These are phyloP conservation scores for Melanchra persicariae DNA, from an alignment of 2,888 invertebrate species.

Conservation along the genomic window DNA sequence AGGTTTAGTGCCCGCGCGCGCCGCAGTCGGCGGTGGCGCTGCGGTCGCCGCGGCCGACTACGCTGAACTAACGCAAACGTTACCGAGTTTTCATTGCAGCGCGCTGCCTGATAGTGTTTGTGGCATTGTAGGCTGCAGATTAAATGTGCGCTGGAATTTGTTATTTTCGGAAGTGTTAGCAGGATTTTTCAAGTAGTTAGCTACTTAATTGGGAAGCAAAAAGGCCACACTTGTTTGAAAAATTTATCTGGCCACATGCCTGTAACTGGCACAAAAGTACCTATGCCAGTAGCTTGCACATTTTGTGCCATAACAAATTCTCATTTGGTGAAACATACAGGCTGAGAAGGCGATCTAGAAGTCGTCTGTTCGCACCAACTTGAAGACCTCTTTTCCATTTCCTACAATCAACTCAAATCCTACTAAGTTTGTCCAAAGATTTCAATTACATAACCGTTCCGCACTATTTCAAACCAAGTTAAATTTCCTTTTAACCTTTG, in stretches of 20 bases:
- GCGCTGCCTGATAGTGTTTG: constrained; percentile 5
- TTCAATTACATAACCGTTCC: not conserved
- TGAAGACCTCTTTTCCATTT: too few relatives aligned
- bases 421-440: not conserved
- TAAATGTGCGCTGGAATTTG: constrained; percentile 1
- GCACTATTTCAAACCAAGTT: not conserved
- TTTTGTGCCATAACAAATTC: too few relatives aligned
- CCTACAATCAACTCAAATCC: too few relatives aligned
- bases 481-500: not conserved
- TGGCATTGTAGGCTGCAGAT: constrained; percentile 21
- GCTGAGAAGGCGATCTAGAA: too few relatives aligned
- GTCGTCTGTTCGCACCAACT: not conserved
- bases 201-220: too few relatives aligned
- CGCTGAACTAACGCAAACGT: constrained; percentile 23
- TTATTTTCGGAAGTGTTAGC: not conserved
- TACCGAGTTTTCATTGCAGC: constrained; percentile 16
- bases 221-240: too few relatives aligned
- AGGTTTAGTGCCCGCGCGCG: constrained; percentile 32
- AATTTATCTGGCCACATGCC: too few relatives aligned
- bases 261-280: too few relatives aligned
- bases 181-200: not conserved
- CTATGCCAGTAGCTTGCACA: too few relatives aligned
- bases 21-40: constrained; percentile 33
- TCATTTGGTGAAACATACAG: too few relatives aligned
- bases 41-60: constrained; percentile 36